These are phyloP conservation scores for Helicorthomorpha holstii DNA, from an alignment of 1,140 invertebrate genomes.

Conservation along the genomic window DNA sequence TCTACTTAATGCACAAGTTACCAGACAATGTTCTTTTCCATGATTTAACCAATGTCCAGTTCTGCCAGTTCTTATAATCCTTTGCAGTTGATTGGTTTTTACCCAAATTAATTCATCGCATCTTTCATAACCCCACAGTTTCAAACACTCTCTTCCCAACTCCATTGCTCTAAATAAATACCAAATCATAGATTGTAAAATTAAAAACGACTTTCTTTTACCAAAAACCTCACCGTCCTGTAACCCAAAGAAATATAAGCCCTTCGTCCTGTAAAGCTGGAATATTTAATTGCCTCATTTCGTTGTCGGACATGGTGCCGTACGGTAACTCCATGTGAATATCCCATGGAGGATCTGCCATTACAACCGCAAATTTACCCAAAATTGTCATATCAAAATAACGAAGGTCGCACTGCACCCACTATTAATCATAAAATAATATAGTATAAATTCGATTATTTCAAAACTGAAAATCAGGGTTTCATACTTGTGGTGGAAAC, in stretches of 20 bases:
- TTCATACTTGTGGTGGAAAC: conserved; percentile 5
- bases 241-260: conserved; percentile 94
- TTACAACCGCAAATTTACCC: conserved; percentile 81
- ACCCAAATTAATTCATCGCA: conserved; percentile 98
- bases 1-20: conserved; percentile 18
- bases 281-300: conserved; percentile 88
- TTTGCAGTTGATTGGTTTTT: conserved; percentile 93
- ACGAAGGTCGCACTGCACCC: conserved; percentile 92
- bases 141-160: conserved; percentile 75
- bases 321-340: conserved; percentile 98
- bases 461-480: background rate
- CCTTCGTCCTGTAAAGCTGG: conserved; percentile 86
- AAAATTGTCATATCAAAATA: conserved; percentile 90
- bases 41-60: conserved; percentile 98
- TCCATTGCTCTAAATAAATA: conserved; percentile 70
- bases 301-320: conserved; percentile 97
- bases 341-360: conserved; percentile 95
- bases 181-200: background rate
- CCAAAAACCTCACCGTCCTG: conserved; percentile 42
- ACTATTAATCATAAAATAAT: conserved; percentile 31
- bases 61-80: conserved; percentile 88
- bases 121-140: conserved; percentile 86
- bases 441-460: background rate
- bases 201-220: background rate
- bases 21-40: conserved; percentile 95